Evolutionary conservation across 2,797 vertebrate species (phyloP), one percentile per base, ranked within the genome.

Genomic region (Spatula clypeata): DNA sequence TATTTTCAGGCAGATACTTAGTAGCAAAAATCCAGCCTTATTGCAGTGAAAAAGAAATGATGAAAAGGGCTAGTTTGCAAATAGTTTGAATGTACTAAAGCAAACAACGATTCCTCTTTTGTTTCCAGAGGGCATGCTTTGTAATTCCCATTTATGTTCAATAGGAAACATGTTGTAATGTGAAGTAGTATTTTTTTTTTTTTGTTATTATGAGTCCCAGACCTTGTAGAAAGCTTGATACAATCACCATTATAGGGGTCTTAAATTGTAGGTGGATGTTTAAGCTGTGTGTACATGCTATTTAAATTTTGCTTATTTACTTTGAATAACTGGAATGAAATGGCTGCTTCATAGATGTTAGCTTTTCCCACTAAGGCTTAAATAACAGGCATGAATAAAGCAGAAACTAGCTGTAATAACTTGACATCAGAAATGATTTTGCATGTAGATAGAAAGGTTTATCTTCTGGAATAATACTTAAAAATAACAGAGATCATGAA

Each of bases 291-390:
- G 76, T 76, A 69, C 45, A 6, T 21, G 36, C 42, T 38, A 65
- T 74, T 96, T 77, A 83, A 82, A 72, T 90, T 45, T 81, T 55
- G 38, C 29, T 74, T 85, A 20, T 86, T 94, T 95, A 42, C 42
- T 93, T 67, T 32, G 60, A 75, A 47, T 55, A 29, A 36, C 73
- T 62, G 66, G 58, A 90, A 73, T 1, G 23, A 86, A 91, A 79
- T 55, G 60, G 23, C 58, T 86, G 36, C 34, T 90, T 93, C 45
- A 23, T 32, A 66, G 70, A 11, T 7, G 29, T 47, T 92, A 70
- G 23, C 44, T 84, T 95, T 88, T 73, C 60, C 53, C 38, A n/a
- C 42, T 6, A 55, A 53, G 9, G 16, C 36, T 88, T 54, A 54
- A 93, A 67, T 7, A 44, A 65, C 24, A 32, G 23, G 20, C 27